Evolutionary conservation across 2,113 vertebrate genomes (phyloP).

Genomic region (Oplegnathus fasciatus): DNA sequence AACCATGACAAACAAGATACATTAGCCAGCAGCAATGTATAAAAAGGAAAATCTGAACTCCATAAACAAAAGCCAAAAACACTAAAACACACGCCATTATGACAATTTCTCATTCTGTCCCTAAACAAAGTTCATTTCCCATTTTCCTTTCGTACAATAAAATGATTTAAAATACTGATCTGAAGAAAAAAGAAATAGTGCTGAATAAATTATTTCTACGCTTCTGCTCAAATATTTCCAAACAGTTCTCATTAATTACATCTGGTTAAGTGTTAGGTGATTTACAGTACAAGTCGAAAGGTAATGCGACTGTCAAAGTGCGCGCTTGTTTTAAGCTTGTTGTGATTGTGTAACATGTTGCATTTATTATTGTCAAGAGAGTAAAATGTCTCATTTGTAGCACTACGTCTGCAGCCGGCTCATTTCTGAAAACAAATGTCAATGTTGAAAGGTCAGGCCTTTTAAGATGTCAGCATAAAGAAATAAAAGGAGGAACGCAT

Average conservation of each 20-base stretch:
- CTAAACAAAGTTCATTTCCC: conserved; percentile 26
- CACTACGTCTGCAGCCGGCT: conserved; percentile 44
- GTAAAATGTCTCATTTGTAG: conserved; percentile 67
- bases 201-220: conserved; percentile 73
- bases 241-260: conserved; percentile 49
- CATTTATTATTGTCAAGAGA: conserved; percentile 43
- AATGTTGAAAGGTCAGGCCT: conserved; percentile 71
- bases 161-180: conserved; percentile 67
- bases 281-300: conserved; percentile 54
- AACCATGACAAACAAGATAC: conserved; percentile 36
- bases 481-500: conserved; percentile 33
- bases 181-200: conserved; percentile 28
- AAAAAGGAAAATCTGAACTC: conserved; percentile 44
- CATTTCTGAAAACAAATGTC: conserved; percentile 74
- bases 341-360: conserved; percentile 51
- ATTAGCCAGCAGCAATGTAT: conserved; percentile 65
- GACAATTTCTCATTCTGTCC: conserved; percentile 32
- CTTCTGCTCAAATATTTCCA: conserved; percentile 36
- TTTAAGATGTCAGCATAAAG: conserved; percentile 50
- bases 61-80: conserved; percentile 55
- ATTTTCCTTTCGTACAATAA: conserved; percentile 41
- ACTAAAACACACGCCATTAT: conserved; percentile 38
- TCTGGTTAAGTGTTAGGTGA: conserved; percentile 38
- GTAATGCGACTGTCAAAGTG: conserved; percentile 51
- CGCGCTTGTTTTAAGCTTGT: conserved; percentile 55